Base-by-base conservation (phyloP, 2,113 vertebrate genomes). In the Cyanoderma ruficeps region DNA sequence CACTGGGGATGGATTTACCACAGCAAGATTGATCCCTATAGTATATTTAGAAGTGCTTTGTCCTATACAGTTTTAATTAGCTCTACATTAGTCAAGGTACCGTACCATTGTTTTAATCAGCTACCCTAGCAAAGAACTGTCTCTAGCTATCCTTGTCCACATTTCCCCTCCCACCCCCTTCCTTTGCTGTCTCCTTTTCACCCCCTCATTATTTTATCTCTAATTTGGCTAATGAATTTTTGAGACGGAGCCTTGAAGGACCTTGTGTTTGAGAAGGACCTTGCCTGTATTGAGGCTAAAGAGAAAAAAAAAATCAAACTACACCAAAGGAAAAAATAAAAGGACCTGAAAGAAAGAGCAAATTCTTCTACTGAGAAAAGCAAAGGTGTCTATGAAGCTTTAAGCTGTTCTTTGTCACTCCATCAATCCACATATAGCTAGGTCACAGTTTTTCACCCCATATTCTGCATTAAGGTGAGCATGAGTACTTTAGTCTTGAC, bases 41-140 rank as follows among this genome's bases (percentile, higher is more conserved):
- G 92, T 84, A 59, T 86, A 95, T 93, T 95, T 96, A 80, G 76
- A 80, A 96, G 37, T 84, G 65, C 77, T 95, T 97, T 96, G 77
- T 94, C 94, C 94, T 92, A 79, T 90, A 59, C 65, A 76, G 86
- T 87, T 95, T 92, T 94, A 96, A 96, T 97, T 93, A 96, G 90
- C 35, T 93, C 80, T 76, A 64, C 88, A 93, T 97, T 92, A 96
- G 92, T 95, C 92, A 92, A 94, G 79, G 94, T 92, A 87, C 88
- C 60, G 49, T 94, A 90, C 79, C n/a, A 70, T 82, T 93, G 93
- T 95, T 94, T 87, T 91, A 89, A 57, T 61, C 72, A 55, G 41
- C 65, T 91, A 57, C 46, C n/a, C 72, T 76, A 4, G 14, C 65
- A 87, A 49, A 90, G 70, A 94, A 46, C 49, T 41, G 39, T 90